Evolutionary conservation across 2,113 vertebrate species (phyloP).

Genomic region (Rousettus leschenaultii): DNA sequence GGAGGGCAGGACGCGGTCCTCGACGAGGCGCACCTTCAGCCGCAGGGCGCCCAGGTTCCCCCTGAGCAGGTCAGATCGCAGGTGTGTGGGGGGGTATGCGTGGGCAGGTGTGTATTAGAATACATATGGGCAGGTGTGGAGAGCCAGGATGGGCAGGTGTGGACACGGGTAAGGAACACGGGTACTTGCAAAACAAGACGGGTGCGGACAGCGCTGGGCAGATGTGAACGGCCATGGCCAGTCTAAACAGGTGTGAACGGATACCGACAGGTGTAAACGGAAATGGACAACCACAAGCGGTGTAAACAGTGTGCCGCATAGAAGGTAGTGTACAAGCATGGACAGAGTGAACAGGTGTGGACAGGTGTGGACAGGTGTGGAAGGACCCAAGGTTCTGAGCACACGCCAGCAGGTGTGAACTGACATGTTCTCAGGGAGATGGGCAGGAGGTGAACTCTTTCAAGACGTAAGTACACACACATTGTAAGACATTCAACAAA

Average conservation of each 20-base stretch:
- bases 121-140: fast-evolving
- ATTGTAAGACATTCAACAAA: fast-evolving
- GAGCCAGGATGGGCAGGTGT: not conserved
- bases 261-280: not conserved
- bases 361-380: not conserved
- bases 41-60: constrained; percentile 90
- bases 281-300: not conserved
- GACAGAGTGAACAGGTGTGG: not conserved
- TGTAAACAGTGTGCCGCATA: too few relatives aligned
- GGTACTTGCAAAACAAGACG: not conserved
- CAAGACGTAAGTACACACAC: fast-evolving
- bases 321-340: too few relatives aligned
- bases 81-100: too few relatives aligned
- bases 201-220: not conserved
- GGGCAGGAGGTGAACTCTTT: fast-evolving
- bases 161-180: not conserved
- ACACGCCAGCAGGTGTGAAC: not conserved
- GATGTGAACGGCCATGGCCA: too few relatives aligned
- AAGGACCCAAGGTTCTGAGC: not conserved
- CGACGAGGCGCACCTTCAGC: constrained; percentile 87
- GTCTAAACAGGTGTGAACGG: not conserved
- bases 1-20: constrained; percentile 88
- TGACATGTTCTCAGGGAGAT: fast-evolving
- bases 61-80: constrained; percentile 62
- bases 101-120: not conserved